Evolutionary conservation across 1,140 invertebrate genomes (phyloP), one percentile per base, ranked within the genome.

Genomic region (Halictus rubicundus): DNA sequence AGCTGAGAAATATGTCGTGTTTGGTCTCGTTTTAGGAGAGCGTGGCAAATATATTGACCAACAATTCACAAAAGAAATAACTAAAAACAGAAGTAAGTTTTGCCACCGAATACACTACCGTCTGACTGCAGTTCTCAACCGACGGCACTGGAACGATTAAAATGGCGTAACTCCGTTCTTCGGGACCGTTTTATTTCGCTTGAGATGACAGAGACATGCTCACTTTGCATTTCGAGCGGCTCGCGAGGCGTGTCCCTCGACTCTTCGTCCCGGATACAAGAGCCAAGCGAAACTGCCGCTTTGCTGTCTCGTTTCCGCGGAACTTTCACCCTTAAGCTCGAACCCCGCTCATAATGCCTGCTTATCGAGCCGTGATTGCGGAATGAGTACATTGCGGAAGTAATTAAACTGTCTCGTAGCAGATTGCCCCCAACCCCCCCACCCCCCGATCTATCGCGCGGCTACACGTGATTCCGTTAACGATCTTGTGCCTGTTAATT

Each of bases 351-450:
- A 14, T 46, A 59, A 46, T 10, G 4, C 39, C 42, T 42, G 16
- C 42, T 39, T 8, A 7, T 39, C 19, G 32, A 59, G 16, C 2
- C 1, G 63, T 42, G 23, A 52, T 37, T 9, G 8, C 16, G 59
- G 21, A 63, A 70, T 3, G 14, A 23, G 39, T 25, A 2, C 19
- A 52, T 46, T 23, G 52, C 0, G 16, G 57, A 77, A 49, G 27
- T 70, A 77, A 64, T 71, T 78, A 64, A 78, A 63, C n/a, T 21
- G 27, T 46, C 14, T 25, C 46, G 8, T 63, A n/a, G 23, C 5
- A 42, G 49, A 71, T 63, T 63, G 16, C 12, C 6, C 52, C 2
- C 39, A 37, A 19, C 19, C 0, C 49, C 25, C 46, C 68, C 68
- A 52, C 1, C 57, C 39, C 61, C 16, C 54, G 8, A 76, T 49